phyloP scores from a whole-genome alignment of 1,140 invertebrate species.

The Papilio dardanus region DNA sequence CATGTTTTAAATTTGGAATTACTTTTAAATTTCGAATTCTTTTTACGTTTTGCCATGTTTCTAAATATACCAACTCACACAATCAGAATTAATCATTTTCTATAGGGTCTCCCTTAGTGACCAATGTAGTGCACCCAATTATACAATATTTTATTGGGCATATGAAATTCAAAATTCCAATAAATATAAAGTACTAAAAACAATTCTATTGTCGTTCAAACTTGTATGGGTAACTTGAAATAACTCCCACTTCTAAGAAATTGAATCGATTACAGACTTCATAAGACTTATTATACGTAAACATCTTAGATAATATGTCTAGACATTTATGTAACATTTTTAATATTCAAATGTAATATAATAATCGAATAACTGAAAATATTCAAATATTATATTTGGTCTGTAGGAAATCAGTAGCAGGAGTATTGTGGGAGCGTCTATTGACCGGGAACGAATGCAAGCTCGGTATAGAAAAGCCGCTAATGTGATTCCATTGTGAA shows the following conservation, averaged over 20 bases:
- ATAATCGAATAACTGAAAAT: background rate
- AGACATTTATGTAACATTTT: conserved; percentile 12
- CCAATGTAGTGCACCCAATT: no score
- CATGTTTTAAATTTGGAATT: background rate
- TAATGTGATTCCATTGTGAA: conserved; percentile 38
- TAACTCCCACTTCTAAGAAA: background rate
- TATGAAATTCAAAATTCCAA: no score
- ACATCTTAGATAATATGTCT: background rate
- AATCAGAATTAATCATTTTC: no score
- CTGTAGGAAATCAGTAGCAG: conserved; percentile 34
- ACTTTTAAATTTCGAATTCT: conserved; percentile 2
- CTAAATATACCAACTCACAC: no score
- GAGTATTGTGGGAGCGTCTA: conserved; percentile 33
- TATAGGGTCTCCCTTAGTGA: no score
- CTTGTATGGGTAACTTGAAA: background rate
- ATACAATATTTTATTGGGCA: no score
- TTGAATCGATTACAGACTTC: background rate
- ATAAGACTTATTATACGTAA: background rate
- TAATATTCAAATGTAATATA: background rate
- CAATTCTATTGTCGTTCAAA: no score
- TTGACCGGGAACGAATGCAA: conserved; percentile 36
- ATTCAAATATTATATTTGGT: conserved; percentile 27
- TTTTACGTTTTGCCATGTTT: no score
- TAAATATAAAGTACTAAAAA: no score
- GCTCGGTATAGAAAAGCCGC: conserved; percentile 34